phyloP scores from a whole-genome alignment of 1,140 invertebrate species.

The Tribolium madens region DNA sequence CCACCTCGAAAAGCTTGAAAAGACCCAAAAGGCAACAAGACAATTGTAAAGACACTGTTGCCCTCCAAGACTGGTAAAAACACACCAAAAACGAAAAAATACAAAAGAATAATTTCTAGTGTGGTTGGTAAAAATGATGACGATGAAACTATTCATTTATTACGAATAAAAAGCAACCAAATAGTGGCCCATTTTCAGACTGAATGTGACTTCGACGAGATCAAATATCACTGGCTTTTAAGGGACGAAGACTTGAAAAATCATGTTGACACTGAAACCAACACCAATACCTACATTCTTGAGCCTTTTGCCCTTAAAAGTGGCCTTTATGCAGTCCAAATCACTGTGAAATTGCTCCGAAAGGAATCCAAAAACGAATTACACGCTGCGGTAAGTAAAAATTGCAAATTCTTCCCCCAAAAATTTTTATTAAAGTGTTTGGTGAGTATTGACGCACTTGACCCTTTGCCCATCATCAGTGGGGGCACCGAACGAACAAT shows the following conservation, averaged over 20 bases:
- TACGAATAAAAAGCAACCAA: background rate
- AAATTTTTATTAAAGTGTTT: background rate
- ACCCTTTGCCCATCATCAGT: conserved; percentile 48
- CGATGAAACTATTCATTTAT: background rate
- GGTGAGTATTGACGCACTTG: background rate
- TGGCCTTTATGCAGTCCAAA: background rate
- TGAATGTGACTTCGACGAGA: background rate
- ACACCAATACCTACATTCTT: background rate
- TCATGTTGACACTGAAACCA: background rate
- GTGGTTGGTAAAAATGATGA: background rate
- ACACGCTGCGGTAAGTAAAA: background rate
- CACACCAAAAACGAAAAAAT: background rate
- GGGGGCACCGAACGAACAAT: background rate
- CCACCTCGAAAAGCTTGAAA: background rate
- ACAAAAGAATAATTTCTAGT: background rate
- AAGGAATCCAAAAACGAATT: background rate
- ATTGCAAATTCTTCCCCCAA: background rate
- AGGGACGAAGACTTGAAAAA: background rate
- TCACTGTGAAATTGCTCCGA: background rate
- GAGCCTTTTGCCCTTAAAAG: background rate
- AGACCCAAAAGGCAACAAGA: background rate
- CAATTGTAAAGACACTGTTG: background rate
- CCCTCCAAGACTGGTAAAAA: background rate
- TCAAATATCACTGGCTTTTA: background rate
- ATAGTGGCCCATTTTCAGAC: background rate